Conservation (phyloP, 2,888 invertebrate species). For the Camptogramma bilineatum region DNA sequence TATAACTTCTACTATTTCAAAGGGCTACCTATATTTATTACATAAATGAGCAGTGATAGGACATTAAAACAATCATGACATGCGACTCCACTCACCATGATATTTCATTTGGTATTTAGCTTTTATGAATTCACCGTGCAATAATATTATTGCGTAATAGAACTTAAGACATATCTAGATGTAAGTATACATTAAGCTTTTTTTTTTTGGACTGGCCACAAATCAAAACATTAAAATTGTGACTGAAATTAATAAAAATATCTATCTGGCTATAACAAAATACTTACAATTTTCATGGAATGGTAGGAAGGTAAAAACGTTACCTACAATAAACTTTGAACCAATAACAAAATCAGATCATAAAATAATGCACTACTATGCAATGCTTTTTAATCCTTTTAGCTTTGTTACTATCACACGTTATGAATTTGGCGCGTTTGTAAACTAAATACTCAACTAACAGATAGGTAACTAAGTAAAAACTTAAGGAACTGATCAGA, state of each 20-base stretch:
- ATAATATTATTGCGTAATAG: not conserved
- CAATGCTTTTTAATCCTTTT: slow-evolving; percentile 52
- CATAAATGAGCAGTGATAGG: slow-evolving; percentile 21
- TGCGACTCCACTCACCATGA: not conserved
- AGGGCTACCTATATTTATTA: not conserved
- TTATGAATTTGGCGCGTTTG: slow-evolving; percentile 75
- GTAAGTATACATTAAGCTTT: not conserved
- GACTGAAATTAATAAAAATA: slow-evolving; percentile 19
- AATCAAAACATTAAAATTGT: slow-evolving; percentile 19
- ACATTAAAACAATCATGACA: not conserved
- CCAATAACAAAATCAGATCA: slow-evolving; percentile 75
- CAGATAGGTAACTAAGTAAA: slow-evolving; percentile 65
- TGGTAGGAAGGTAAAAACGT: slow-evolving; percentile 64
- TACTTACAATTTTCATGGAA: slow-evolving; percentile 58
- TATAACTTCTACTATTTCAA: not conserved
- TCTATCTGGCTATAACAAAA: slow-evolving; percentile 33
- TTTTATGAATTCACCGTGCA: not conserved
- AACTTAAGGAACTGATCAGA: slow-evolving; percentile 60
- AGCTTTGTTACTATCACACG: slow-evolving; percentile 75
- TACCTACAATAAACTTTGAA: slow-evolving; percentile 69
- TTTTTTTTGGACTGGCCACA: slow-evolving; percentile 8
- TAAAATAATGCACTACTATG: slow-evolving; percentile 68
- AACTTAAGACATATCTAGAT: not conserved
- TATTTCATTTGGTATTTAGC: slow-evolving; percentile 1
- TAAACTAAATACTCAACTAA: slow-evolving; percentile 63